Base-by-base conservation (phyloP, 2,797 vertebrate species). In the Bryconaethiops microstoma region DNA sequence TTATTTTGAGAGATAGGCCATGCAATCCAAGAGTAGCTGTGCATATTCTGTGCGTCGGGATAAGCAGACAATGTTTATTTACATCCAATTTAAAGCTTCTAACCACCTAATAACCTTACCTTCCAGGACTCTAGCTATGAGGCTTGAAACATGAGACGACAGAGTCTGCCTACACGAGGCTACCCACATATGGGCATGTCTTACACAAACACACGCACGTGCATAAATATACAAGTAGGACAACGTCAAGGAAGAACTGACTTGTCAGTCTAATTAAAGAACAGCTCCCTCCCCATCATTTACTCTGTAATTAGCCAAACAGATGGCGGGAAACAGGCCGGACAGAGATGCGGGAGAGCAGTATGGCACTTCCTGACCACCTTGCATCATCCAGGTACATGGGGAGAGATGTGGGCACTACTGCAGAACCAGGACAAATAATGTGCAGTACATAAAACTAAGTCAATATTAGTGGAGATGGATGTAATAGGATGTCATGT, bases 211-310 rank as follows among this genome's bases (percentile, higher is more conserved):
- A 57, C 63, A 65, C 48, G 35, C 14, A 50, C 60, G 14, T 42
- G 21, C 48, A 55, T 23, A 62, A 39, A 76, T 71, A 72, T 54
- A 76, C 42, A 21, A 76, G 4, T 62, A 35, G 62, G 39, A 72
- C 9, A 19, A 25, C 35, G 16, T 50, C 65, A 55, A 13, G n/a
- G 50, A 80, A 63, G 60, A 80, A 54, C 70, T 55, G 6, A 48
- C 63, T 69, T 45, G 69, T 77, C 62, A 79, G 82, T 76, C 67
- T 83, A 79, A 81, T 81, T 79, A 76, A 86, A 83, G 71, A 80
- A 74, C 67, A 75, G 79, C 71, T 55, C 60, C 74, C 78, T 80
- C 69, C 69, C 52, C 21, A 7, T 75, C 42, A 55, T 59, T 78
- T 68, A 54, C 40, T 60, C 39, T 79, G 39, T 50, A 77, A 84